A percentile compares a stretch with the other conserved stretches of the same genome.
Conservation (phyloP, 2,888 invertebrate species). For the Julus scandinavius region DNA sequence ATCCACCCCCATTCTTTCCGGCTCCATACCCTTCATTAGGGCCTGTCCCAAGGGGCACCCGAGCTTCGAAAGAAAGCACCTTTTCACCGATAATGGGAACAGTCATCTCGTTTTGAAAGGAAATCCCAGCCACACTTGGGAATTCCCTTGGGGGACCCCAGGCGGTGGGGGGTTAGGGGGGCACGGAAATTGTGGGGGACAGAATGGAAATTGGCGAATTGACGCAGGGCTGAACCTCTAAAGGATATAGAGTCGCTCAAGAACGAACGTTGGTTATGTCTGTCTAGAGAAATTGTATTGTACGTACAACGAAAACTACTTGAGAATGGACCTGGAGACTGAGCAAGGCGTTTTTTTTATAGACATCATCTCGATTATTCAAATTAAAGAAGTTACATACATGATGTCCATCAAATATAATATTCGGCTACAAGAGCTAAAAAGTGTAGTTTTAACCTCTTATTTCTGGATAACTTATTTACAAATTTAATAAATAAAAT, state of each 20-base stretch:
- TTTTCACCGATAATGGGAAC: conserved; percentile 37
- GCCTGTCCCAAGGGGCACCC: conserved; percentile 26
- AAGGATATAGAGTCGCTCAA: too few species aligned
- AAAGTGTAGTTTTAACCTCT: too few species aligned
- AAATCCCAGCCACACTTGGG: conserved; percentile 49
- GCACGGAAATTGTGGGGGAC: neutral
- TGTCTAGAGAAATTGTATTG: too few species aligned
- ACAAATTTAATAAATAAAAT: too few species aligned
- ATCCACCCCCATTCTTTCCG: neutral
- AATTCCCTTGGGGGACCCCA: neutral
- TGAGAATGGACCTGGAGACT: neutral
- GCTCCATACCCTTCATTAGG: conserved; percentile 37
- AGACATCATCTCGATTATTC: too few species aligned
- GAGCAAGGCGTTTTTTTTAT: too few species aligned
- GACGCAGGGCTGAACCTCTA: neutral
- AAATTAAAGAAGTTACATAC: too few species aligned
- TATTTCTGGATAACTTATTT: too few species aligned
- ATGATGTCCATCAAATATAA: too few species aligned
- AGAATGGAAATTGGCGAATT: neutral
- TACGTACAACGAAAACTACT: neutral
- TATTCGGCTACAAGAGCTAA: too few species aligned
- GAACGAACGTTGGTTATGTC: too few species aligned
- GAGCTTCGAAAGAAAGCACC: conserved; percentile 30
- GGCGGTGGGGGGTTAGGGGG: neutral
- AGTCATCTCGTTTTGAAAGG: conserved; percentile 10